phyloP scores from a whole-genome alignment of 1,140 invertebrate genomes.

The Cotesia chilonis region DNA sequence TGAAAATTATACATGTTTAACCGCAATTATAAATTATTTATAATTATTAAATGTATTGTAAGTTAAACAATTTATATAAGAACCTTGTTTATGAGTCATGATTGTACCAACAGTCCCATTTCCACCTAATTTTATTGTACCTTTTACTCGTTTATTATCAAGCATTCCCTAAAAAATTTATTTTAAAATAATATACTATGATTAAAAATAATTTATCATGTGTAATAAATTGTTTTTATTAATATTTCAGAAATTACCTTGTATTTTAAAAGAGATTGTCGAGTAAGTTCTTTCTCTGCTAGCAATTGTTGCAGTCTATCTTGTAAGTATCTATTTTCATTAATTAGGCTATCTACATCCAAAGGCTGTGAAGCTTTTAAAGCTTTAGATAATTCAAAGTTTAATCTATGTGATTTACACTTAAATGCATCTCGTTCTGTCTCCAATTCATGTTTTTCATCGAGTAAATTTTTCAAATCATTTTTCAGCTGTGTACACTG shows the following conservation, averaged over 20 bases:
- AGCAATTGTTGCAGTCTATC: slow-evolving; percentile 81
- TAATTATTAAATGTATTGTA: background rate
- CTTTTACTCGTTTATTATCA: slow-evolving; percentile 70
- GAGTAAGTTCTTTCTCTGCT: slow-evolving; percentile 81
- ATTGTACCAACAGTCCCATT: slow-evolving; percentile 66
- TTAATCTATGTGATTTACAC: slow-evolving; percentile 83
- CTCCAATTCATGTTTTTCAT: slow-evolving; percentile 87
- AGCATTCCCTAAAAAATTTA: slow-evolving; percentile 66
- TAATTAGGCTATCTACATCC: slow-evolving; percentile 83
- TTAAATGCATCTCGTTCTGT: slow-evolving; percentile 86
- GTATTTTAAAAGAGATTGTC: slow-evolving; percentile 76
- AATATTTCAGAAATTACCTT: slow-evolving; percentile 66
- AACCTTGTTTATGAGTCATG: slow-evolving; percentile 72
- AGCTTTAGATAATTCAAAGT: slow-evolving; percentile 81
- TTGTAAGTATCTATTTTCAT: slow-evolving; percentile 82
- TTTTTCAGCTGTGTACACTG: slow-evolving; percentile 74
- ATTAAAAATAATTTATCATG: slow-evolving; percentile 10
- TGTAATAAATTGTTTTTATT: slow-evolving; percentile 21
- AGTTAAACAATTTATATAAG: slow-evolving; percentile 15
- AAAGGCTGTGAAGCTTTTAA: slow-evolving; percentile 72
- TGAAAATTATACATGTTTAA: slow-evolving; percentile 56
- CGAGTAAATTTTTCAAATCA: slow-evolving; percentile 80
- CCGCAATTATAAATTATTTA: background rate
- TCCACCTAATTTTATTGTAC: slow-evolving; percentile 69
- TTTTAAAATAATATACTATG: slow-evolving; percentile 1